Conservation (phyloP, 2,888 invertebrate species). For the Xylota segnis region DNA sequence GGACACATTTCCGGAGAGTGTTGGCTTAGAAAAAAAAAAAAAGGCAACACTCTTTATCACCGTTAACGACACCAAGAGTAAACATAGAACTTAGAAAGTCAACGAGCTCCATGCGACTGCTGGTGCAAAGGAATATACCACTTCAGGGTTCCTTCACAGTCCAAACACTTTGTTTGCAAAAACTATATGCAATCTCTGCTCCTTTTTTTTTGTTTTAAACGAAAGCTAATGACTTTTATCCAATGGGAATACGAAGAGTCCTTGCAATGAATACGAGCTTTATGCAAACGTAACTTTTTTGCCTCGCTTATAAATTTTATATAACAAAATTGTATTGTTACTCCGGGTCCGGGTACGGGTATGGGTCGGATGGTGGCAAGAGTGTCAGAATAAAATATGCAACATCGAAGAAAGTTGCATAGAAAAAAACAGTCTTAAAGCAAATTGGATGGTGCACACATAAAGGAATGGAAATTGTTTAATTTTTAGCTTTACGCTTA, state of each 20-base stretch:
- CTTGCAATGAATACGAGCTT: slow-evolving; percentile 46
- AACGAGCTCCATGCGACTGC: slow-evolving; percentile 38
- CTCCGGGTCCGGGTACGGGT: background rate
- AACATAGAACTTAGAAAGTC: slow-evolving; percentile 57
- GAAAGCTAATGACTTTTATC: slow-evolving; percentile 41
- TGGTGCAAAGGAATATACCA: background rate
- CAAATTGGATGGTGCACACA: slow-evolving; percentile 44
- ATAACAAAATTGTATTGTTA: slow-evolving; percentile 39
- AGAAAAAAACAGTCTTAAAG: slow-evolving; percentile 12
- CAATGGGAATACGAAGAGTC: slow-evolving; percentile 21
- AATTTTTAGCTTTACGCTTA: slow-evolving; percentile 45
- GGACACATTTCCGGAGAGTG: slow-evolving; percentile 14
- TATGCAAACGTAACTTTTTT: slow-evolving; percentile 53
- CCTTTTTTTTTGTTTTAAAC: slow-evolving; percentile 2
- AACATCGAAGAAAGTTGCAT: slow-evolving; percentile 37
- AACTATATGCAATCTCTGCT: slow-evolving; percentile 3
- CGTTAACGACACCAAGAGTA: slow-evolving; percentile 57
- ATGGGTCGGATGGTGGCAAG: background rate
- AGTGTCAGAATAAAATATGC: slow-evolving; percentile 55
- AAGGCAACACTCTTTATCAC: slow-evolving; percentile 23
- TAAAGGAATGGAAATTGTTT: slow-evolving; percentile 30
- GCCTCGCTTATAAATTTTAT: slow-evolving; percentile 34
- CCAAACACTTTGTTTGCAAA: slow-evolving; percentile 2
- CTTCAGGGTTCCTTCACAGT: slow-evolving; percentile 13
- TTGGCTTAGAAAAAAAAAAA: slow-evolving; percentile 5